Evolutionary conservation across 1,140 invertebrate genomes (phyloP).

Genomic region (Gryllus bimaculatus): DNA sequence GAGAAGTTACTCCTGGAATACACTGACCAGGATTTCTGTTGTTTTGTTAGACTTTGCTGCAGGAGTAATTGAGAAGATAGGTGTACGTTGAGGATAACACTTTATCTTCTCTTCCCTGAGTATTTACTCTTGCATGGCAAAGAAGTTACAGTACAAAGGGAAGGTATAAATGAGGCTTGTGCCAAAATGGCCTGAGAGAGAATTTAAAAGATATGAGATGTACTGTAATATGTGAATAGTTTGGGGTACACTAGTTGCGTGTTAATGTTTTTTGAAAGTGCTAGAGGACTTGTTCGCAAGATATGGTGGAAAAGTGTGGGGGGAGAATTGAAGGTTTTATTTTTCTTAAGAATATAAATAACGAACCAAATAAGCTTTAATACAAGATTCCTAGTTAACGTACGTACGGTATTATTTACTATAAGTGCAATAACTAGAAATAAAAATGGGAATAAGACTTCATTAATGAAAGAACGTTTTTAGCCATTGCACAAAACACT

Average conservation of each 20-base stretch:
- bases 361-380: conserved; percentile 12
- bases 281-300: not conserved
- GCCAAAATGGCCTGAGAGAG: not conserved
- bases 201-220: conserved; percentile 6
- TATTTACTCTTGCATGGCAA: not conserved
- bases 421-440: conserved; percentile 12
- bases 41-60: not conserved
- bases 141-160: not conserved
- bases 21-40: not conserved
- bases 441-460: not conserved
- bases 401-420: conserved; percentile 16
- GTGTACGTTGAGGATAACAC: not conserved
- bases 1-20: not conserved
- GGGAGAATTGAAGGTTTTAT: not conserved
- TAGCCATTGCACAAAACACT: not conserved
- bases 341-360: not conserved
- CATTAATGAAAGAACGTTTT: conserved; percentile 9
- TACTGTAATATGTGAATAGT: conserved; percentile 13
- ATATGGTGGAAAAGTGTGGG: not conserved
- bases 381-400: conserved; percentile 4
- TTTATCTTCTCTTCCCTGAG: not conserved
- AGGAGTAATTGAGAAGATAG: not conserved
- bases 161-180: not conserved
- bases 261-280: not conserved
- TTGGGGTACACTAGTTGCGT: conserved; percentile 17